Evolutionary conservation across 2,113 vertebrate genomes (phyloP).

Genomic region (Tachuris rubrigastra): DNA sequence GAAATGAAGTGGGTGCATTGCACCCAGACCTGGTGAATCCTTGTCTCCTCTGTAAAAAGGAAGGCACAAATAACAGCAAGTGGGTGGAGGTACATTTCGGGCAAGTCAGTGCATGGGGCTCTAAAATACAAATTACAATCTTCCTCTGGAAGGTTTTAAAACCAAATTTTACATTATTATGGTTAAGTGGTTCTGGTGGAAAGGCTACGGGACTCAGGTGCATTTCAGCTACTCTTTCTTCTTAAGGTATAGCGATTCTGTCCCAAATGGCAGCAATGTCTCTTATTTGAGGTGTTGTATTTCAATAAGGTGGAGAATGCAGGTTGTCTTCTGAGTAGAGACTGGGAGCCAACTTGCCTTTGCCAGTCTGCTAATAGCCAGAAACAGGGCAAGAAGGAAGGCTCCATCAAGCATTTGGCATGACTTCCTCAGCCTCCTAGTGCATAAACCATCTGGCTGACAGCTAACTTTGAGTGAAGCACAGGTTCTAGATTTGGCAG

Average conservation of each 20-base stretch:
- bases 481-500: background rate
- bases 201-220: background rate
- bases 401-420: background rate
- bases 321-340: background rate
- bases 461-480: background rate
- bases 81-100: background rate
- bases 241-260: background rate
- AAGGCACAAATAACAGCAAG: background rate
- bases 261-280: background rate
- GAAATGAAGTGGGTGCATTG: background rate
- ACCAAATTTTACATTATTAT: background rate
- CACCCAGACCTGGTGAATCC: background rate
- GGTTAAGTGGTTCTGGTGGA: background rate
- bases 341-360: background rate
- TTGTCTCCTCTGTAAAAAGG: background rate
- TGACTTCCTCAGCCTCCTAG: background rate
- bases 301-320: background rate
- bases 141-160: background rate
- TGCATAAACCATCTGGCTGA: background rate
- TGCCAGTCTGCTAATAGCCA: background rate
- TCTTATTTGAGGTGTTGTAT: background rate
- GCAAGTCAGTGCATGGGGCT: background rate
- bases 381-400: background rate
- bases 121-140: background rate
- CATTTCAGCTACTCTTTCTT: background rate